Conservation (phyloP, 2,888 invertebrate species). For the Rhabditoides inermis region DNA sequence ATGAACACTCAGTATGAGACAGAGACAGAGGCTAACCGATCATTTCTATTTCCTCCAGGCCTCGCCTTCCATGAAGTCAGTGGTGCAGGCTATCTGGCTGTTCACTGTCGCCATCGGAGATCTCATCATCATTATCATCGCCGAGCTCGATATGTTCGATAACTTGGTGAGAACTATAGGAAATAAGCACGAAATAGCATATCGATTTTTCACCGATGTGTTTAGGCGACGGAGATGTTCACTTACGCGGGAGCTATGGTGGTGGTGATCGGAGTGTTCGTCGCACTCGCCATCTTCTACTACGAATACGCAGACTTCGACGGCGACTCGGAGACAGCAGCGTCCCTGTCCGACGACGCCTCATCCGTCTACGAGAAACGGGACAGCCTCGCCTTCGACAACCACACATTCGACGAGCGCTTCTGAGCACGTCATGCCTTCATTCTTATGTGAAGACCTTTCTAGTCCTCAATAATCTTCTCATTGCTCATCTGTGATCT, state of each 20-base stretch:
- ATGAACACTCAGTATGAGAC: neutral
- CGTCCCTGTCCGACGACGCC: no score
- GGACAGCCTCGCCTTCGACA: no score
- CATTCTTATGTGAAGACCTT: no score
- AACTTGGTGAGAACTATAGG: conserved; percentile 13
- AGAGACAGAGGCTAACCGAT: neutral
- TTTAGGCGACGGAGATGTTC: conserved; percentile 27
- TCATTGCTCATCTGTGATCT: no score
- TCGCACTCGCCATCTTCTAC: conserved; percentile 71
- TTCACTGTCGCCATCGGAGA: conserved; percentile 86
- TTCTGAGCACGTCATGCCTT: no score
- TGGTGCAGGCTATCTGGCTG: conserved; percentile 80
- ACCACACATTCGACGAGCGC: no score
- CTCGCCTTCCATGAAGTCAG: conserved; percentile 82
- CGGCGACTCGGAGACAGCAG: neutral
- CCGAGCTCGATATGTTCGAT: conserved; percentile 17
- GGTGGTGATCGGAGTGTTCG: conserved; percentile 73
- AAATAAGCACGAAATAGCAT: neutral
- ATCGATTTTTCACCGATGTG: neutral
- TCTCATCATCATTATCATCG: conserved; percentile 71
- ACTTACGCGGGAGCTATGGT: conserved; percentile 61
- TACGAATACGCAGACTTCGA: conserved; percentile 52
- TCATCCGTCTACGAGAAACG: no score
- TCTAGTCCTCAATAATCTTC: no score
- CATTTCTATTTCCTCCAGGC: conserved; percentile 57